Evolutionary conservation across 2,888 invertebrate species (phyloP).

Genomic region (Ormyrus rosae): DNA sequence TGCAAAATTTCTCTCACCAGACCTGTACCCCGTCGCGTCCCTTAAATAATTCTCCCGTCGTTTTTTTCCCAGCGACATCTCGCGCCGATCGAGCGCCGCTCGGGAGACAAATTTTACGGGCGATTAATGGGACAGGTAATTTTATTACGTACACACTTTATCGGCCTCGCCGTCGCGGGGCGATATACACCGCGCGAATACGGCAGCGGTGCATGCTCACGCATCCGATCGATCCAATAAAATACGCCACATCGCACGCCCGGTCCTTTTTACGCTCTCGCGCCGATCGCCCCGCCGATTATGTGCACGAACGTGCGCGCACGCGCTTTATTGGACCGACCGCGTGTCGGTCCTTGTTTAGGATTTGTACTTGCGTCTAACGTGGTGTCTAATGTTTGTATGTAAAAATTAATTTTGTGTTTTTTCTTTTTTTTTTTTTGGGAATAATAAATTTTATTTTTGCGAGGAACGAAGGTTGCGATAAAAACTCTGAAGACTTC

Average conservation of each 20-base stretch:
- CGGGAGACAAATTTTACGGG: constrained; percentile 52
- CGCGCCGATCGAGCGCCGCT: constrained; percentile 28
- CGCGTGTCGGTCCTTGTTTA: no score
- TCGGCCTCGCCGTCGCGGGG: neutral
- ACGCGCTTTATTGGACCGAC: neutral
- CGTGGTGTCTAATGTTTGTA: no score
- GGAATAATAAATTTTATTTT: no score
- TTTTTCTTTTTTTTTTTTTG: no score
- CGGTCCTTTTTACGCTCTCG: constrained; percentile 10
- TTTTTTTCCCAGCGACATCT: neutral
- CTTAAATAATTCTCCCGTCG: no score
- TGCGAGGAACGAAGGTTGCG: no score
- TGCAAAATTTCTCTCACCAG: no score
- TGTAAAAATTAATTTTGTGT: no score
- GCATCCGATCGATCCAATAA: constrained; percentile 34
- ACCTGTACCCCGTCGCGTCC: constrained; percentile 25
- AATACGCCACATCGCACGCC: neutral
- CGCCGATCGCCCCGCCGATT: neutral
- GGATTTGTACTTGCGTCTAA: no score
- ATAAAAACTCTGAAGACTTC: no score
- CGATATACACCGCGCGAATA: neutral
- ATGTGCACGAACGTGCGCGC: neutral
- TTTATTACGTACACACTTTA: constrained; percentile 41
- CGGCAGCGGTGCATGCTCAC: neutral
- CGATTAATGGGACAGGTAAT: constrained; percentile 50